These are phyloP conservation scores for Acanthopleura granulata DNA, from an alignment of 2,888 invertebrate genomes.

Conservation along the genomic window DNA sequence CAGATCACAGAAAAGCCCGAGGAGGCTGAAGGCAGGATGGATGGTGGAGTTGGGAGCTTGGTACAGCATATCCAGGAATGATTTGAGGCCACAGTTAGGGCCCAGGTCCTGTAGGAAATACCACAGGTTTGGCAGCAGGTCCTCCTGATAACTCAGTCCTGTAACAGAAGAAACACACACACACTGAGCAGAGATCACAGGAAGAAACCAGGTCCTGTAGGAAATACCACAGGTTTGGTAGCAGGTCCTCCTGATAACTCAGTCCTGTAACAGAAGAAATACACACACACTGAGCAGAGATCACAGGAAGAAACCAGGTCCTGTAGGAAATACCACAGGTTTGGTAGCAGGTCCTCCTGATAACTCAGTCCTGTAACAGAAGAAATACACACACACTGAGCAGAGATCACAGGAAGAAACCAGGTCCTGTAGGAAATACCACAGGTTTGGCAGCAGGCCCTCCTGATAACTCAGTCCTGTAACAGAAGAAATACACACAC, in stretches of 20 bases:
- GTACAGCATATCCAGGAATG: slow-evolving; percentile 87
- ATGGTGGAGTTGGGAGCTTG: slow-evolving; percentile 81
- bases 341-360: slow-evolving; percentile 89
- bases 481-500: neutral
- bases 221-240: slow-evolving; percentile 92
- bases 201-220: slow-evolving; percentile 88
- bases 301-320: slow-evolving; percentile 91
- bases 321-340: slow-evolving; percentile 91
- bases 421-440: slow-evolving; percentile 89
- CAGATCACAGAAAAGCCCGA: slow-evolving; percentile 93
- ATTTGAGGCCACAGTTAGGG: slow-evolving; percentile 88
- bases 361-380: slow-evolving; percentile 85
- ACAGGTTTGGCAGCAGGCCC: slow-evolving; percentile 88
- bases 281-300: slow-evolving; percentile 65
- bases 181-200: slow-evolving; percentile 77
- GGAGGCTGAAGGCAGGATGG: slow-evolving; percentile 91
- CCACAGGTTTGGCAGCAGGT: slow-evolving; percentile 91
- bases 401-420: slow-evolving; percentile 87
- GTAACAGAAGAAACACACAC: neutral
- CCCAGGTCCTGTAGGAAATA: slow-evolving; percentile 89
- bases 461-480: slow-evolving; percentile 94
- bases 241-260: slow-evolving; percentile 91
- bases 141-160: slow-evolving; percentile 95
- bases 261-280: slow-evolving; percentile 77
- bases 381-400: neutral